Conservation (phyloP, 1,140 invertebrate species). For the Drosophila pseudoobscura region DNA sequence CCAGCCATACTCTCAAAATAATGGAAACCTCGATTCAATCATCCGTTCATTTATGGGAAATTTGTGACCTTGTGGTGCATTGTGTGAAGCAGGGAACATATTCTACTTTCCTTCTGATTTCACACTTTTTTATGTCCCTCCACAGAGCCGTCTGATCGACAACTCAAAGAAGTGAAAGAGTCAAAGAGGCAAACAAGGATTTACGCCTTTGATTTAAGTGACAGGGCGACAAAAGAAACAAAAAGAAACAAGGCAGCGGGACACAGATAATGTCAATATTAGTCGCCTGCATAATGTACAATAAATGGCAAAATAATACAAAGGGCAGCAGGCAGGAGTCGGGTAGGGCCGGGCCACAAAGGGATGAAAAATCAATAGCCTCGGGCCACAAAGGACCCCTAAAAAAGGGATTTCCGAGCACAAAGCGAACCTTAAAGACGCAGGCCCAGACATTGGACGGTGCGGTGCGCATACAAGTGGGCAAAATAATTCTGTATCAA, state of each 20-base stretch:
- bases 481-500: constrained; percentile 69
- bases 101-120: no score
- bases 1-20: no score
- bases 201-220: constrained; percentile 61
- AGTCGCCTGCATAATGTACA: constrained; percentile 82
- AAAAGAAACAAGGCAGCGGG: constrained; percentile 27
- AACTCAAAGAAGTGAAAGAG: no score
- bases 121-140: no score
- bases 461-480: constrained; percentile 25
- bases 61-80: no score
- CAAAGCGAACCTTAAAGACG: constrained; percentile 17
- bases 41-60: no score
- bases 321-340: constrained; percentile 42
- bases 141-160: no score
- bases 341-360: constrained; percentile 41
- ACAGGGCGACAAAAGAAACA: constrained; percentile 44
- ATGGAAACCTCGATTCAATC: no score
- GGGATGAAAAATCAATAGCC: constrained; percentile 74
- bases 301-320: constrained; percentile 83
- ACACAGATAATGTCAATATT: constrained; percentile 82
- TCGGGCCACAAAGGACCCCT: constrained; percentile 54
- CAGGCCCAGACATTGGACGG: constrained; percentile 11
- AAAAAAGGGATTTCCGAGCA: constrained; percentile 27
- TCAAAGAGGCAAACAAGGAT: constrained; percentile 51
- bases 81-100: no score